Evolutionary conservation across 2,888 invertebrate species (phyloP).

Genomic region (Campoplex capitator): DNA sequence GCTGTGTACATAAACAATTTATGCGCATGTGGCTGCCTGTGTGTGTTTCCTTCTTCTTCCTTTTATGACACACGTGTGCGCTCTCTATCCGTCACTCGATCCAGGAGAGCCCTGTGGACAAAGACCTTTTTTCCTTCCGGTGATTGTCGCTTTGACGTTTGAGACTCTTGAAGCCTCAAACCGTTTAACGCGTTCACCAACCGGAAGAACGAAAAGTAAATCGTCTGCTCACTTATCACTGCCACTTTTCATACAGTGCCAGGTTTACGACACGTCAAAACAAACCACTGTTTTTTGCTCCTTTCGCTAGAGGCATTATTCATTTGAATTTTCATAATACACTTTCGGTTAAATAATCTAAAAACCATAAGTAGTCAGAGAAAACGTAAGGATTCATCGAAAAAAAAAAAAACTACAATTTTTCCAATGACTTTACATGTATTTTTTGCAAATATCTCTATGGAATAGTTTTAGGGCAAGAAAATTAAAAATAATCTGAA

Average conservation of each 20-base stretch:
- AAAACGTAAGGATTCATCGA: neutral
- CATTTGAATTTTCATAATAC: neutral
- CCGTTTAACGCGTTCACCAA: constrained; percentile 52
- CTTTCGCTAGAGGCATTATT: neutral
- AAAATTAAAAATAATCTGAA: neutral
- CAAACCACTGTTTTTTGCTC: neutral
- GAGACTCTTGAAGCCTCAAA: constrained; percentile 26
- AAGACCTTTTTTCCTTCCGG: constrained; percentile 44
- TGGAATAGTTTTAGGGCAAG: neutral
- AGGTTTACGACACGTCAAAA: neutral
- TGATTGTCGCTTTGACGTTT: constrained; percentile 49
- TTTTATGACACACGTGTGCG: constrained; percentile 23
- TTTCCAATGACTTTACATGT: neutral
- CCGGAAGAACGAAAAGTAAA: constrained; percentile 49
- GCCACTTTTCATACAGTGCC: neutral
- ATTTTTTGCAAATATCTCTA: neutral
- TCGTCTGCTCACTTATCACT: neutral
- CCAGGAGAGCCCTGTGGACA: constrained; percentile 38
- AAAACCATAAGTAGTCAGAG: neutral
- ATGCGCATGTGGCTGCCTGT: neutral
- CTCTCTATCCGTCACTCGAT: constrained; percentile 7
- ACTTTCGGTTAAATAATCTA: neutral
- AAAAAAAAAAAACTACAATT: neutral
- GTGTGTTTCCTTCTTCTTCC: constrained; percentile 13
- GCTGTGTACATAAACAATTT: constrained; percentile 3